These are phyloP conservation scores for Chiloscyllium punctatum DNA, from an alignment of 2,797 vertebrate species.

Conservation along the genomic window DNA sequence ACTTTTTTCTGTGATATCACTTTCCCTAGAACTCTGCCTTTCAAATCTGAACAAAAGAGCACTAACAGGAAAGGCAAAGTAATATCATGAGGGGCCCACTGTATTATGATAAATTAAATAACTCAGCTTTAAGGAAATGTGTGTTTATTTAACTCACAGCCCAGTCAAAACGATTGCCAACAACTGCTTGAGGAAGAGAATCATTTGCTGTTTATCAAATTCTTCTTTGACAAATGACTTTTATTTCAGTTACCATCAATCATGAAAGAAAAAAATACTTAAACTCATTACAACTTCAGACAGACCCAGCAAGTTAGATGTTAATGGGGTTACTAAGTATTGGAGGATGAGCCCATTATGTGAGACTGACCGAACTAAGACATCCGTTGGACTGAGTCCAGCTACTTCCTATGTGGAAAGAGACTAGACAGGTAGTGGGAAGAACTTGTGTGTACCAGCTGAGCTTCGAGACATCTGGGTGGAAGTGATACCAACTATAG, in stretches of 20 bases:
- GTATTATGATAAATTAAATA: constrained; percentile 2
- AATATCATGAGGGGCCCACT: neutral
- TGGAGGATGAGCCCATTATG: neutral
- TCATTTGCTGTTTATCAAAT: neutral
- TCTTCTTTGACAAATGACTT: neutral
- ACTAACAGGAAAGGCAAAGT: neutral
- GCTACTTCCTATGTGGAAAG: constrained; percentile 28
- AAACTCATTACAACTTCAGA: neutral
- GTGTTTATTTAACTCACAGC: constrained; percentile 25
- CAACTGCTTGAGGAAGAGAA: neutral
- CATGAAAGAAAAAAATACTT: neutral
- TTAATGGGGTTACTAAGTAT: neutral
- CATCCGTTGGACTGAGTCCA: constrained; percentile 16
- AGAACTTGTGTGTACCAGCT: neutral
- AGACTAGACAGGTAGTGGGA: neutral
- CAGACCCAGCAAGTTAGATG: neutral
- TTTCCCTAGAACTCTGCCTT: neutral
- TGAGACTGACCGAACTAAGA: neutral
- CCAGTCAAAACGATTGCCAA: constrained; percentile 1
- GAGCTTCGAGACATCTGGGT: constrained; percentile 12
- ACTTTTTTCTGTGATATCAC: neutral
- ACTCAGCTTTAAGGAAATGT: neutral
- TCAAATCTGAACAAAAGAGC: neutral
- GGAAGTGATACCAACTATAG: neutral
- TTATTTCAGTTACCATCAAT: neutral